phyloP scores from a whole-genome alignment of 2,888 invertebrate genomes.

The Drosophila kambysellisi region DNA sequence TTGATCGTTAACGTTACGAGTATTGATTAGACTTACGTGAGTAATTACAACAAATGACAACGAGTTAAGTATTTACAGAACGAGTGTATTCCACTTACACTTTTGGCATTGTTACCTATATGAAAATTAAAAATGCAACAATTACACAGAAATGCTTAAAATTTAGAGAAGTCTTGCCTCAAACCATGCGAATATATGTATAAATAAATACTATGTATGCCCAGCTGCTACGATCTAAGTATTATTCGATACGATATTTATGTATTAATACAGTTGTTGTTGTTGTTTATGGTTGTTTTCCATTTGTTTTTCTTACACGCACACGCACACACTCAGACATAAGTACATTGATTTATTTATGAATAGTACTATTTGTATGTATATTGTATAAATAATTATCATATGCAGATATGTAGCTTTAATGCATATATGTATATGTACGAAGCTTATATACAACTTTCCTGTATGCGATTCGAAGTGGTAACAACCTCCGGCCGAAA shows the following conservation, averaged over 20 bases:
- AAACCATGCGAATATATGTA: slow-evolving; percentile 73
- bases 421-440: slow-evolving; percentile 11
- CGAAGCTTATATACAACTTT: slow-evolving; percentile 93
- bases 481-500: slow-evolving; percentile 94
- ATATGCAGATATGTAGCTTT: slow-evolving; percentile 9
- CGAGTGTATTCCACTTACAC: slow-evolving; percentile 64
- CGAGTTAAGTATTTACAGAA: slow-evolving; percentile 71
- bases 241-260: slow-evolving; percentile 61
- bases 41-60: slow-evolving; percentile 72
- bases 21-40: slow-evolving; percentile 44
- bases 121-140: slow-evolving; percentile 54
- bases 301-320: slow-evolving; percentile 38
- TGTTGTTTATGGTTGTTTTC: not conserved
- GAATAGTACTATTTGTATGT: slow-evolving; percentile 24
- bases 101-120: slow-evolving; percentile 68
- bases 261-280: slow-evolving; percentile 60
- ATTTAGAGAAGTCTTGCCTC: slow-evolving; percentile 77
- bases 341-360: slow-evolving; percentile 37
- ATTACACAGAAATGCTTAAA: slow-evolving; percentile 71
- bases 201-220: slow-evolving; percentile 11
- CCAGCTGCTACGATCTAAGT: slow-evolving; percentile 56
- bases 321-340: slow-evolving; percentile 52
- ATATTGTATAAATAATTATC: slow-evolving; percentile 22
- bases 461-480: slow-evolving; percentile 94
- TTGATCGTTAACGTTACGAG: slow-evolving; percentile 7